Conservation (phyloP, 2,113 vertebrate genomes). For the Xiphophorus hellerii region DNA sequence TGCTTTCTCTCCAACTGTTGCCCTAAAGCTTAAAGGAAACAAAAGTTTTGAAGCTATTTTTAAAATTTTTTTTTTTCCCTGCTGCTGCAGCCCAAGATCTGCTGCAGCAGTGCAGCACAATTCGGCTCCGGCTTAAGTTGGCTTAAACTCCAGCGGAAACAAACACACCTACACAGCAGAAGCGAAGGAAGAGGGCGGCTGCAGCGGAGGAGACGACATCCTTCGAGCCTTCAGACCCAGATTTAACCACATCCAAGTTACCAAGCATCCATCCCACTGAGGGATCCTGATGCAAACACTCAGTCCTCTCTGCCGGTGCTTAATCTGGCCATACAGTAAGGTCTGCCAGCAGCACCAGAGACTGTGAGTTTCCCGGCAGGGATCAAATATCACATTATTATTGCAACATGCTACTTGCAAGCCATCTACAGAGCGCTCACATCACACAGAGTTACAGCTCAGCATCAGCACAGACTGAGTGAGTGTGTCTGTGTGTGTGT, state of each 20-base stretch:
- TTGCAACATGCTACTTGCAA: constrained; percentile 55
- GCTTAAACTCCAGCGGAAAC: constrained; percentile 58
- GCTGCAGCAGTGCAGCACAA: constrained; percentile 32
- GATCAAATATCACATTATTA: constrained; percentile 65
- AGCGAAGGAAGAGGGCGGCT: constrained; percentile 31
- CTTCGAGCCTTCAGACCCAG: constrained; percentile 35
- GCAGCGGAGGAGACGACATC: constrained; percentile 30
- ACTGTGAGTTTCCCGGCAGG: constrained; percentile 53
- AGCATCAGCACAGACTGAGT: constrained; percentile 57
- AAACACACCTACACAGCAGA: constrained; percentile 67
- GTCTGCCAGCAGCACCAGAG: constrained; percentile 32
- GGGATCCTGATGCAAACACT: constrained; percentile 60
- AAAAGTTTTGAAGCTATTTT: constrained; percentile 28
- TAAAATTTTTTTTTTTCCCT: neutral
- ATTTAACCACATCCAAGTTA: constrained; percentile 47
- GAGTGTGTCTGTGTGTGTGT: constrained; percentile 47
- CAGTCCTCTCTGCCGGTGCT: constrained; percentile 13
- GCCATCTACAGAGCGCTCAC: constrained; percentile 51
- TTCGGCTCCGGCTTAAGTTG: constrained; percentile 59
- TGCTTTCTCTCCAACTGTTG: neutral
- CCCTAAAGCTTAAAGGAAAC: constrained; percentile 9
- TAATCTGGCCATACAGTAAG: constrained; percentile 43
- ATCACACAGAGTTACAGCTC: constrained; percentile 37
- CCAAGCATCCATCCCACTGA: constrained; percentile 31
- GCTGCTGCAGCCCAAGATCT: constrained; percentile 44